These are phyloP conservation scores for Pemphigus obesinymphae DNA, from an alignment of 1,140 invertebrate genomes.

Conservation along the genomic window DNA sequence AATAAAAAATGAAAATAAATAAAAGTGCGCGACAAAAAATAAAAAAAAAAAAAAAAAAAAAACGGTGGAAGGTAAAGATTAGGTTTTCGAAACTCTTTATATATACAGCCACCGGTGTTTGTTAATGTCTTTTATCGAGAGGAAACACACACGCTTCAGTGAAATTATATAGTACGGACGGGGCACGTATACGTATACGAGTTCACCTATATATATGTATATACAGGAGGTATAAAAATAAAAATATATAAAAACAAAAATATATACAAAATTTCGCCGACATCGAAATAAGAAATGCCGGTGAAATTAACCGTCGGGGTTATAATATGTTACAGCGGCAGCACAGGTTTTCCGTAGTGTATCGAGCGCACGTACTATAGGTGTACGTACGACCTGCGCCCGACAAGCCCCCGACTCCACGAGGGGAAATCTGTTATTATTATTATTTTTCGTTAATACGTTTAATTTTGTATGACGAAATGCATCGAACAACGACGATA, in stretches of 20 bases:
- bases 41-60: not conserved
- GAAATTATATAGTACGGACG: not conserved
- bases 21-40: conserved; percentile 5
- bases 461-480: not conserved
- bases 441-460: no score
- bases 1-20: not conserved
- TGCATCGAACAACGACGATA: not conserved
- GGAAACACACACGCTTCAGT: conserved; percentile 7
- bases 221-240: not conserved
- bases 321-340: no score
- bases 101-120: not conserved
- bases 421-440: conserved; percentile 1
- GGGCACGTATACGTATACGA: not conserved
- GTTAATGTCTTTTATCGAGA: conserved; percentile 37
- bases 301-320: not conserved
- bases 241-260: not conserved
- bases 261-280: not conserved
- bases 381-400: not conserved
- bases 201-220: no score
- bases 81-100: not conserved
- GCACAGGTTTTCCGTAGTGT: not conserved
- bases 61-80: conserved; percentile 25
- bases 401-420: not conserved
- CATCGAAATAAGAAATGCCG: not conserved
- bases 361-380: not conserved